Conservation (phyloP, 2,888 invertebrate genomes). For the Polymixis flavicincta region DNA sequence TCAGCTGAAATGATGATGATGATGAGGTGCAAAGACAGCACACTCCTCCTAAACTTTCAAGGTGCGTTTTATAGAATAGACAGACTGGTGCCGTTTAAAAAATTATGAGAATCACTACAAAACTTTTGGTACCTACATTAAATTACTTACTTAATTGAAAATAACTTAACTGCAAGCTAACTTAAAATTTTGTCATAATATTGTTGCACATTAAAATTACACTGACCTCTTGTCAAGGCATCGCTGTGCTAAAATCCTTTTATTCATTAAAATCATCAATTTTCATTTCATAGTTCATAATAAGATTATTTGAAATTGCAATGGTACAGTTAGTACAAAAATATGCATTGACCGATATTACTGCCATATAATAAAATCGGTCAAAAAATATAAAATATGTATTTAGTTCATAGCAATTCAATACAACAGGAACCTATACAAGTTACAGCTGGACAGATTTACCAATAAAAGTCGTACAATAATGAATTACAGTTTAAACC, state of each 20-base stretch:
- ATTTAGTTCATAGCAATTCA: not conserved
- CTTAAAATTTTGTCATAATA: not conserved
- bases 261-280: conserved; percentile 59
- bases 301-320: conserved; percentile 44
- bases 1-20: too few species aligned
- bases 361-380: too few species aligned
- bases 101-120: not conserved
- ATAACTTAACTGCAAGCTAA: not conserved
- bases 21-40: not conserved
- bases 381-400: too few species aligned
- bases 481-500: not conserved
- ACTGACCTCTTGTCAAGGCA: conserved; percentile 28
- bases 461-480: not conserved
- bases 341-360: not conserved
- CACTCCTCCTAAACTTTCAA: not conserved
- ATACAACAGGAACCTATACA: not conserved
- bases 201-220: conserved; percentile 15
- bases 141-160: not conserved
- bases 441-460: too few species aligned
- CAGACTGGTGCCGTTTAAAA: not conserved
- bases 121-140: too few species aligned
- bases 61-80: not conserved
- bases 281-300: conserved; percentile 52
- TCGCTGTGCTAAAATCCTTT: conserved; percentile 32
- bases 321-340: conserved; percentile 49